These are phyloP conservation scores for Silurus aristotelis DNA, from an alignment of 2,797 vertebrate species.

Conservation along the genomic window DNA sequence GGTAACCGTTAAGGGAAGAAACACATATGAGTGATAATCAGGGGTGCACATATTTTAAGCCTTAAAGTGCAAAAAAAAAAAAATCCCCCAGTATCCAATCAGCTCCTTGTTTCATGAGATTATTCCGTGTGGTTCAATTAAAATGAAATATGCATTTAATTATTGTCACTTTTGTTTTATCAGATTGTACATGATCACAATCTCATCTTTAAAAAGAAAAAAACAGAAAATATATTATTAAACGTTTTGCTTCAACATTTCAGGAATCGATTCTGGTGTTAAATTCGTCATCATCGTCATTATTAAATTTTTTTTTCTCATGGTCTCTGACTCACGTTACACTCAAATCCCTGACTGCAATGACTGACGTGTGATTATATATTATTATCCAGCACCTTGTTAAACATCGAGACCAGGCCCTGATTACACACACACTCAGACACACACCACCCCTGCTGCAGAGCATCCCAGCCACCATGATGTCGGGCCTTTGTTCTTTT, in stretches of 20 bases:
- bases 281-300: background rate
- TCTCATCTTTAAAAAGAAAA: background rate
- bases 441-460: conserved; percentile 18
- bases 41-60: background rate
- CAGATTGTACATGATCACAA: background rate
- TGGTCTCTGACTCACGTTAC: background rate
- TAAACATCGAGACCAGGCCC: background rate
- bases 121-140: too few species aligned
- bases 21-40: background rate
- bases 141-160: background rate
- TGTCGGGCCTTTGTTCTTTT: conserved; percentile 51
- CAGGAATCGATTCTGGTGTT: background rate
- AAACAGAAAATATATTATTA: background rate
- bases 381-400: conserved; percentile 11
- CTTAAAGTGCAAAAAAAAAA: background rate
- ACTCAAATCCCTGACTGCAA: background rate
- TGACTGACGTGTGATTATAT: conserved; percentile 22
- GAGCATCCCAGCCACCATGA: background rate
- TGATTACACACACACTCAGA: conserved; percentile 20
- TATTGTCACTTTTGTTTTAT: background rate
- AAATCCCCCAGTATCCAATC: background rate
- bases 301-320: background rate
- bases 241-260: background rate
- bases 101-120: background rate
- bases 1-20: background rate